These are phyloP conservation scores for Drosophila kanapiae DNA, from an alignment of 1,140 invertebrate species.

Conservation along the genomic window DNA sequence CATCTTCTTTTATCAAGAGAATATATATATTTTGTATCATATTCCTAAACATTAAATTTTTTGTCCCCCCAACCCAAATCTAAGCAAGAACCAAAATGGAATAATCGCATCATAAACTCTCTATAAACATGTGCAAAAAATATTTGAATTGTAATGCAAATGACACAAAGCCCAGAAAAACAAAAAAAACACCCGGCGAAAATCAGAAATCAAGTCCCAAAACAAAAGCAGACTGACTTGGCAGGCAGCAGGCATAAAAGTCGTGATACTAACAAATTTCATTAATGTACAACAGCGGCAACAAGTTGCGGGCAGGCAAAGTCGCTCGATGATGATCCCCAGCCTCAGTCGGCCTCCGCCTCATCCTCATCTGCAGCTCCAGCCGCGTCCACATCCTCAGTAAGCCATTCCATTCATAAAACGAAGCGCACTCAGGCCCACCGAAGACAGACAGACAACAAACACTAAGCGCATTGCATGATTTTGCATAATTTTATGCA, in stretches of 20 bases:
- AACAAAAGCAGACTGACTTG: slow-evolving; percentile 68
- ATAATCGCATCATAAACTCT: slow-evolving; percentile 43
- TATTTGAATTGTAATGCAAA: slow-evolving; percentile 72
- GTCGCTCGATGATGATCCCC: slow-evolving; percentile 43
- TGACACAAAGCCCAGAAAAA: slow-evolving; percentile 15
- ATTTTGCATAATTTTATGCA: slow-evolving; percentile 85
- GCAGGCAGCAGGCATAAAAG: slow-evolving; percentile 77
- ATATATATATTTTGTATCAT: not conserved
- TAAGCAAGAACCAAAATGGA: slow-evolving; percentile 28
- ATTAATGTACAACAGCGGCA: slow-evolving; percentile 82
- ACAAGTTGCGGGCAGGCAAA: slow-evolving; percentile 72
- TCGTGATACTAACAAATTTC: slow-evolving; percentile 84
- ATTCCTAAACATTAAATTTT: not conserved
- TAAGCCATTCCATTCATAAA: slow-evolving; percentile 77
- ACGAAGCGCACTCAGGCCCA: slow-evolving; percentile 60
- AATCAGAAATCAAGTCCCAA: slow-evolving; percentile 59
- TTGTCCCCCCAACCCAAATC: not conserved
- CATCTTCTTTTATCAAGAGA: not conserved
- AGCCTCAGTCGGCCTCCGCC: slow-evolving; percentile 2
- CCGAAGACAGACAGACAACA: slow-evolving; percentile 55
- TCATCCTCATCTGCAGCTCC: not conserved
- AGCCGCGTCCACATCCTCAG: slow-evolving; percentile 15
- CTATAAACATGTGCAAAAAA: slow-evolving; percentile 46
- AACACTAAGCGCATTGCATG: slow-evolving; percentile 84
- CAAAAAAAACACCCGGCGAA: slow-evolving; percentile 8